phyloP scores from a whole-genome alignment of 2,113 vertebrate genomes.

The Pachycephala philippinensis region DNA sequence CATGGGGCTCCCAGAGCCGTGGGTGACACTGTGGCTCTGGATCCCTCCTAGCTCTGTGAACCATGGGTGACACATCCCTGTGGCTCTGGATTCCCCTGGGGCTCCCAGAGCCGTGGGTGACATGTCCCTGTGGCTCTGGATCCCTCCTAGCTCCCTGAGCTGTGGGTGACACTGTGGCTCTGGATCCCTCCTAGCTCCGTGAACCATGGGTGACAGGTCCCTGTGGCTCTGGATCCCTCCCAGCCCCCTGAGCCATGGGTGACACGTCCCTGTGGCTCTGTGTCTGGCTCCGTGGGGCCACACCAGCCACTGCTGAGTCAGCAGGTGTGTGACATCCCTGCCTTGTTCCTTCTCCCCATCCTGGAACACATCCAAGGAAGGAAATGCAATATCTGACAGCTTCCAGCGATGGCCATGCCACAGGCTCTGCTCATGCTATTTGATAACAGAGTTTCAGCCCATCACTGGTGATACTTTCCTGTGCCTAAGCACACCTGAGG shows the following conservation, averaged over 20 bases:
- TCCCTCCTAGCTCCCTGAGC: neutral
- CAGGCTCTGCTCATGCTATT: neutral
- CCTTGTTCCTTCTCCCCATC: neutral
- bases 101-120: neutral
- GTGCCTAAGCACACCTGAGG: neutral
- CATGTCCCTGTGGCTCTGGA: neutral
- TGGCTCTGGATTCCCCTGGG: neutral
- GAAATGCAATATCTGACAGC: fast-evolving
- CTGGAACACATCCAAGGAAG: neutral
- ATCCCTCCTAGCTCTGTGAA: too few species aligned
- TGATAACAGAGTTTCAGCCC: neutral
- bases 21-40: neutral
- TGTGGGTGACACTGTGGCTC: neutral
- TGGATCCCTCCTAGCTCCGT: neutral
- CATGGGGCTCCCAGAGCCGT: fast-evolving
- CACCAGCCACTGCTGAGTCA: neutral
- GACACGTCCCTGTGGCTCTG: neutral
- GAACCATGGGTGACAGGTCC: neutral
- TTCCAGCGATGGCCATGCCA: neutral
- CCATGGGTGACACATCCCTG: neutral
- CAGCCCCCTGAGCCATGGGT: neutral
- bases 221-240: neutral
- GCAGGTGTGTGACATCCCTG: neutral
- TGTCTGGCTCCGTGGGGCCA: neutral
- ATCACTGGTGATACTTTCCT: neutral